phyloP scores from a whole-genome alignment of 2,888 invertebrate species.

The Heliconius cydno region DNA sequence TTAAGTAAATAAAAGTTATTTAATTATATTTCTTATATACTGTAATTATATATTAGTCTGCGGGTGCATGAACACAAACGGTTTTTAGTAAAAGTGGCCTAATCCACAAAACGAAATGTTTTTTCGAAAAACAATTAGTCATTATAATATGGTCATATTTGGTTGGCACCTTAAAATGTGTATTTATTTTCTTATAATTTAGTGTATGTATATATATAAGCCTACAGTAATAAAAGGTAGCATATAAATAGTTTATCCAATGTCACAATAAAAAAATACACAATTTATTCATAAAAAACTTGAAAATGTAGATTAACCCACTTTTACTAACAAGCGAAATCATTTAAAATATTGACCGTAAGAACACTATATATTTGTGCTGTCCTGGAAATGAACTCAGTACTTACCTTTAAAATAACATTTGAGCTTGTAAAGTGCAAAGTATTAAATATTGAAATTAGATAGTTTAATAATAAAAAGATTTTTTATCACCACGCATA shows the following conservation, averaged over 20 bases:
- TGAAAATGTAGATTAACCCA: not conserved
- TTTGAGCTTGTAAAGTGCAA: slow-evolving; percentile 3
- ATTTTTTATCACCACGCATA: not conserved
- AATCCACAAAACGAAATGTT: not conserved
- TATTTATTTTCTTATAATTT: too few species aligned
- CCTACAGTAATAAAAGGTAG: too few species aligned
- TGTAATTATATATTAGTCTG: too few species aligned
- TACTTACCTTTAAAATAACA: not conserved
- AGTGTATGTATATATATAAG: too few species aligned
- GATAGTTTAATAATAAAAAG: slow-evolving; percentile 1
- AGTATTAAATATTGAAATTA: not conserved
- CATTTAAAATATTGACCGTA: not conserved
- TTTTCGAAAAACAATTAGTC: not conserved
- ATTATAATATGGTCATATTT: too few species aligned
- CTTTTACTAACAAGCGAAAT: not conserved
- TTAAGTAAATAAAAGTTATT: not conserved
- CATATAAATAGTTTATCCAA: too few species aligned
- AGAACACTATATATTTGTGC: slow-evolving; percentile 6
- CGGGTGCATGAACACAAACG: too few species aligned
- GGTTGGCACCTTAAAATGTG: too few species aligned
- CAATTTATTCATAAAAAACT: not conserved
- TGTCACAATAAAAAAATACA: too few species aligned
- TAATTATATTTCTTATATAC: too few species aligned
- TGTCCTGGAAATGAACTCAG: not conserved
- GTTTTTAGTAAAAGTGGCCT: not conserved